Evolutionary conservation across 2,888 invertebrate genomes (phyloP), one percentile per base, ranked within the genome.

Genomic region (Lasioglossum leucozonium): DNA sequence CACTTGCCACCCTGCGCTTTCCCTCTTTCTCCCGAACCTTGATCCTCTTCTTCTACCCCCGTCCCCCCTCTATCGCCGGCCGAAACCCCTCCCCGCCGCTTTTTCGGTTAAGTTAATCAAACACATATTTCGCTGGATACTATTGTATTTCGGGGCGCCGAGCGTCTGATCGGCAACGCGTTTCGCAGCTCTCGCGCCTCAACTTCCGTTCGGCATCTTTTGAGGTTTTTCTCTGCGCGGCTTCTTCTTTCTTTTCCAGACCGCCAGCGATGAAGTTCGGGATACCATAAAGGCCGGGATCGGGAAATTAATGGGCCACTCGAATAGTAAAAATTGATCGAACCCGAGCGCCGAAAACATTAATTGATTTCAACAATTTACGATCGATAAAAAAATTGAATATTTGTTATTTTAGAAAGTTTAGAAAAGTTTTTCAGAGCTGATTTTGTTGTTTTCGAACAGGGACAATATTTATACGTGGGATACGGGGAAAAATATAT

Each of bases 1-100:
- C 84, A 37, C 82, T 85, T 79, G 75, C 85, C 87, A 58, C 87
- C 84, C 85, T 74, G 74, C 80, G 37, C 85, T 87, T 72, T 82
- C 73, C 37, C 81, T 79, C 82, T 73, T 78, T 58, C 82, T 22
- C 55, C 40, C 55, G 26, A 73, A 72, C 73, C 75, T 71, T 76
- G 72, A 67, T 72, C 47, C 47, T 71, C 74, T 55, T 58, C 65
- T 72, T 55, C 62, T 37, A 37, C 47, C 47, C 37, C 44, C 34
- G 44, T 3, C 47, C 22, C 47, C 22, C n/a, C 55, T 18, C 76
- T 67, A 44, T 42, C 76, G 22, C 75, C n/a, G 18, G 58, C 22
- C 67, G 37, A 67, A n/a, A 22, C 47, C 67, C 18, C 67, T n/a
- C 47, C 4, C 26, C 26, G 26, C 26, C 26, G 1, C n/a, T 26